Evolutionary conservation across 2,888 invertebrate species (phyloP), one percentile per base, ranked within the genome.

Genomic region (Synergus japonicus): DNA sequence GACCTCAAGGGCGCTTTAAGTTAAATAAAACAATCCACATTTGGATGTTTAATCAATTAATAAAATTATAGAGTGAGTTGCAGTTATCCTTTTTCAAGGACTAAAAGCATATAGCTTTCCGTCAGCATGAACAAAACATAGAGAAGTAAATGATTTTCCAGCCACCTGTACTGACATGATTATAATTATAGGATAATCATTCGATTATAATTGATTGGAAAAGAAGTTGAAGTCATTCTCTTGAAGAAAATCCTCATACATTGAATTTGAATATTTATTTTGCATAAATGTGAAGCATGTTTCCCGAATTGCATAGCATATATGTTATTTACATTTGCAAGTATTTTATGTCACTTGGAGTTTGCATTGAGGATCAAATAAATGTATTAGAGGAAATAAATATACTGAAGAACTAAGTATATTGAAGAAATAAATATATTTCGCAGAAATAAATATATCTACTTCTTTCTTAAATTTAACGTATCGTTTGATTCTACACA

Each of bases 401-500:
- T 49, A 49, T 49, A 49, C 15, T n/a, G 15, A 49, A 49, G 49
- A 49, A 49, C 15, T 49, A 49, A 49, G n/a, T 49, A 49, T 49
- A 49, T 49, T 49, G 49, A 49, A 49, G 15, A 49, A 49, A 49
- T 49, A 49, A 49, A 49, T 49, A 49, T 49, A 49, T 49, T 54
- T n/a, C n/a, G 54, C 54, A 54, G 54, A 54, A 54, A 54, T 54
- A 54, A 54, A 54, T 54, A 54, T 54, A 54, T 54, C 54, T 54
- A 54, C n/a, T 54, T 54, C 54, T 54, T n/a, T n/a, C 0, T 13
- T 58, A 18, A 29, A 12, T 29, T 29, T 13, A 63, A 22, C 22
- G 22, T 63, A 63, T 63, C 13, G 29, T 63, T 63, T 29, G 5
- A 29, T 63, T 63, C 7, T 63, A 7, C 63, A 73, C 73, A 64